Evolutionary conservation across 2,113 vertebrate species (phyloP), one percentile per base, ranked within the genome.

Genomic region (Salvator merianae): DNA sequence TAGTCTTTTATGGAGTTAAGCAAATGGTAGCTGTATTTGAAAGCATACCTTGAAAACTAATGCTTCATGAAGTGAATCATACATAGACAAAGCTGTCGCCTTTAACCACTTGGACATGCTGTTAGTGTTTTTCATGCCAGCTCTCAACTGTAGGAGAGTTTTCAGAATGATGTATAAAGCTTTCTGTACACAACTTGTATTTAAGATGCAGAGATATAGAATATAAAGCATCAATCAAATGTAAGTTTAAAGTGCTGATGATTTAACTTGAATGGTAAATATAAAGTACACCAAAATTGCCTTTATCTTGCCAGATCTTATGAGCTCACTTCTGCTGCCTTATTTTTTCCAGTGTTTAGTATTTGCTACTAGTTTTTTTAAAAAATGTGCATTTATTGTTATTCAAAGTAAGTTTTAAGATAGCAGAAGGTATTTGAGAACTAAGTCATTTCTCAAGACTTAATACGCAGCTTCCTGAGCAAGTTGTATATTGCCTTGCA

Each of bases 1-100:
- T 99, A 5, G 99, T 99, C 95, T 99, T 99, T 2, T 98, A 99
- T 36, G 97, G 99, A 95, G 97, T 99, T 74, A 99, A 99, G 94
- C 97, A 99, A 94, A 99, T 98, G 97, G 98, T 99, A 1, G 95
- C 97, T 1, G 98, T 98, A 13, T 99, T 99, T 84, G 97, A 99
- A 93, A 96, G 16, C 83, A 97, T 98, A 93, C 98, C 98, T 16
- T 97, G 95, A 3, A 97, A 98, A 88, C 95, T 99, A 74, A 98
- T 99, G 97, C 95, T 98, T 88, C 98, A 98, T 1, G 97, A 99
- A 95, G 87, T 98, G 38, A 97, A 98, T 92, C 97, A 98, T 83
- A 98, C 96, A 4, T 99, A 98, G 96, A 6, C 77, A 81, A 66
- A 43, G 10, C 65, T 20, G 20, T 63, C 72, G 77, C 55, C 47